Conservation (phyloP, 2,113 vertebrate species). For the Malurus cyaneus region DNA sequence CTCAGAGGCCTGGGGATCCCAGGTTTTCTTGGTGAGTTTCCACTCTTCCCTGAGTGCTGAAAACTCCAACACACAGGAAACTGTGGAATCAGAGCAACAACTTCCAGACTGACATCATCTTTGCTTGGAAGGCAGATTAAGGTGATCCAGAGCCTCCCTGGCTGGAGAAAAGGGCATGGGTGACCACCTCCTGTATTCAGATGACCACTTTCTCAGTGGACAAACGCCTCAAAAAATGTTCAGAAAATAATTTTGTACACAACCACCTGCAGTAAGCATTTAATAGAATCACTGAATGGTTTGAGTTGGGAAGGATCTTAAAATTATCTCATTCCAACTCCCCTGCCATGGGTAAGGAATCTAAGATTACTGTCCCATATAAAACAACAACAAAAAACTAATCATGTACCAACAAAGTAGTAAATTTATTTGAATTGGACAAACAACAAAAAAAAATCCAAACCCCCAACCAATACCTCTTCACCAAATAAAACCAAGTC, state of each 20-base stretch:
- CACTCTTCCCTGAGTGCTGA: background rate
- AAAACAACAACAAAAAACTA: background rate
- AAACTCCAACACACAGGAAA: background rate
- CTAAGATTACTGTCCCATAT: background rate
- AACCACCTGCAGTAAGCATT: background rate
- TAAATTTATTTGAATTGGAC: background rate
- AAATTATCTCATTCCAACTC: rapidly evolving
- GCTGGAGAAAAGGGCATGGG: background rate
- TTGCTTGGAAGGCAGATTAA: background rate
- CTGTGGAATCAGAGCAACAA: background rate
- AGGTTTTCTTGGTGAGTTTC: background rate
- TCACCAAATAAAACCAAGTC: background rate
- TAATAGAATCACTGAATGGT: background rate
- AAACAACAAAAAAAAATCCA: background rate
- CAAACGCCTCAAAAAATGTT: rapidly evolving
- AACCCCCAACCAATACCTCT: rapidly evolving
- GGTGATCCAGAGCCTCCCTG: background rate
- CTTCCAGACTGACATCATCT: background rate
- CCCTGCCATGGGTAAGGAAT: background rate
- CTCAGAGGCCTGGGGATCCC: background rate
- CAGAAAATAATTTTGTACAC: background rate
- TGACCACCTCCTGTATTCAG: background rate
- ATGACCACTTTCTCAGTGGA: background rate
- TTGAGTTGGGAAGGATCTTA: background rate
- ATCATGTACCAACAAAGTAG: rapidly evolving